phyloP scores from a whole-genome alignment of 2,888 invertebrate genomes.

The Phlogophora meticulosa region DNA sequence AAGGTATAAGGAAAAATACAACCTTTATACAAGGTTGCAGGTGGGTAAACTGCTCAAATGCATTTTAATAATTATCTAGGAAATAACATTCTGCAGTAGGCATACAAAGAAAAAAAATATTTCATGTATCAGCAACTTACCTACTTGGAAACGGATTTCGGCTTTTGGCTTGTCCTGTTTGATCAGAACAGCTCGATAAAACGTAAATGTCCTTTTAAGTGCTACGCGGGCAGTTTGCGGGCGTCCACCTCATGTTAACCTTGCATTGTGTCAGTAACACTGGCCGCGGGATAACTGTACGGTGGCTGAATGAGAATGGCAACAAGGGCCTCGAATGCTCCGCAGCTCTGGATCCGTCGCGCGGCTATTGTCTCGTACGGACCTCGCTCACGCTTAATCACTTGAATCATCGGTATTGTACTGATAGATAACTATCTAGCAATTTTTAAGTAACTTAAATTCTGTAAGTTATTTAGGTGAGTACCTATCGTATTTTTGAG shows the following conservation, averaged over 20 bases:
- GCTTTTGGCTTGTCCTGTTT: conserved; percentile 72
- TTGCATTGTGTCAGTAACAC: conserved; percentile 89
- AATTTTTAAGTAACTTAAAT: background rate
- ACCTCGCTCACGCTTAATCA: conserved; percentile 37
- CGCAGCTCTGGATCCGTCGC: conserved; percentile 54
- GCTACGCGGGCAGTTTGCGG: conserved; percentile 79
- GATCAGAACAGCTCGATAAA: conserved; percentile 75
- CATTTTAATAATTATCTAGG: conserved; percentile 75
- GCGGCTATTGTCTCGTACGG: conserved; percentile 52
- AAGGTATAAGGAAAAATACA: conserved; percentile 69
- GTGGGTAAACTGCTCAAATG: conserved; percentile 68
- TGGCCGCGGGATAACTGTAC: conserved; percentile 85
- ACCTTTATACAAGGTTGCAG: conserved; percentile 69
- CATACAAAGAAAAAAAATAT: conserved; percentile 58
- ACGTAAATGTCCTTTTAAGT: conserved; percentile 81
- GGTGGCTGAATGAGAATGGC: conserved; percentile 84
- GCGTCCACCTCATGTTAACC: conserved; percentile 86
- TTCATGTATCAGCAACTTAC: conserved; percentile 49
- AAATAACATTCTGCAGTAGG: conserved; percentile 65
- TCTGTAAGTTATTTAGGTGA: background rate
- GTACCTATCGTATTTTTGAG: background rate
- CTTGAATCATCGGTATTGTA: conserved; percentile 40
- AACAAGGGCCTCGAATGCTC: conserved; percentile 71
- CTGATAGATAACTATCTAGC: conserved; percentile 29
- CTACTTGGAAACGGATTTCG: conserved; percentile 74